phyloP scores from a whole-genome alignment of 53 echinoderm and acorn worm genomes.

The Arbacia lixula region DNA sequence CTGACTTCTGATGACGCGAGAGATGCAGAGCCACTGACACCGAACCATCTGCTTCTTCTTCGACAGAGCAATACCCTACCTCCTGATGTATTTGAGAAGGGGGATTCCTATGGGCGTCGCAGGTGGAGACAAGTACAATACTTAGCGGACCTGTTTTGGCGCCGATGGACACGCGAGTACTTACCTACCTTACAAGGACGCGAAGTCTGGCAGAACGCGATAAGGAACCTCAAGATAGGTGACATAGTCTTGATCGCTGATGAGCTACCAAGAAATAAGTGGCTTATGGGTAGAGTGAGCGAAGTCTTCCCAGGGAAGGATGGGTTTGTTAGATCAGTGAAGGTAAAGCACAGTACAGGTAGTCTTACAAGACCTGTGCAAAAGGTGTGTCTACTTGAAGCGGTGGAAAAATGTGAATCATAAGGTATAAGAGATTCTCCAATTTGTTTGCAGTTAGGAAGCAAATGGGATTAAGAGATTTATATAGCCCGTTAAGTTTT shows the following conservation, averaged over 20 bases:
- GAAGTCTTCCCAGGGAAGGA: no score
- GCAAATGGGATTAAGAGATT: no score
- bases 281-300: neutral
- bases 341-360: no score
- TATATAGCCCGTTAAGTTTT: no score
- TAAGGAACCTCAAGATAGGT: neutral
- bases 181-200: neutral
- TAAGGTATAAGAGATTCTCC: no score
- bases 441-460: no score
- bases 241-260: neutral
- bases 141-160: neutral
- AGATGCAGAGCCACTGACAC: neutral
- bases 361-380: no score
- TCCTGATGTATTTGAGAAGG: neutral
- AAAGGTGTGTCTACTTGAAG: no score
- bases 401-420: no score
- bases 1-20: neutral
- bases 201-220: neutral
- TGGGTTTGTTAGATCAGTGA: no score
- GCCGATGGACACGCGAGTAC: neutral
- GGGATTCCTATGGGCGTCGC: neutral
- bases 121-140: no score
- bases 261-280: neutral
- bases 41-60: neutral
- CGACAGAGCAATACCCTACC: neutral